These are phyloP conservation scores for Stichopus horrens DNA, from an alignment of 53 echinoderm and acorn worm species.

Conservation along the genomic window DNA sequence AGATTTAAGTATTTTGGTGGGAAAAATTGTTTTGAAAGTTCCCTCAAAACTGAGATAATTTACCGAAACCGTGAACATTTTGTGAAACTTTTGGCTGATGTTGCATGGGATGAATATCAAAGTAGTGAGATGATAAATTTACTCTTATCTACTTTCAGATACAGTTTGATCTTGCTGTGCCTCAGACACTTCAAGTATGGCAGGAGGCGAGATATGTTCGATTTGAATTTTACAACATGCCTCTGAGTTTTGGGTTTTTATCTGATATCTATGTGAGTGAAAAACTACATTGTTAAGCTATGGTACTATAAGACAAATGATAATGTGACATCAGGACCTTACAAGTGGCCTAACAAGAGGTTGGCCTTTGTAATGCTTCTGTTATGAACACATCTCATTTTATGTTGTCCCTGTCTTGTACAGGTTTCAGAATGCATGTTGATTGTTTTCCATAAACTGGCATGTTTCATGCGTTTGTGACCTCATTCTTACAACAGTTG, in stretches of 20 bases:
- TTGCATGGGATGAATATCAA: background rate
- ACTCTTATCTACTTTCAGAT: conserved; percentile 48
- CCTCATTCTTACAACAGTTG: too few species aligned
- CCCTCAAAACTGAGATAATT: background rate
- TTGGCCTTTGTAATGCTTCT: too few species aligned
- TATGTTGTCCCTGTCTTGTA: too few species aligned
- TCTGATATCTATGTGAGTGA: conserved; percentile 84
- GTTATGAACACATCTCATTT: too few species aligned
- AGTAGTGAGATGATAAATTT: background rate
- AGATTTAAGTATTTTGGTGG: background rate
- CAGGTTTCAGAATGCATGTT: too few species aligned
- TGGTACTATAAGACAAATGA: too few species aligned
- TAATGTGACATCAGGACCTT: too few species aligned
- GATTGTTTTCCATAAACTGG: too few species aligned
- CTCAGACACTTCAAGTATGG: conserved; percentile 59
- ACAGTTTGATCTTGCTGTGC: conserved; percentile 50
- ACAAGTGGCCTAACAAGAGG: too few species aligned
- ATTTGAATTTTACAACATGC: conserved; percentile 87
- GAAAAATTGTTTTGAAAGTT: background rate
- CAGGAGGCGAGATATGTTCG: conserved; percentile 64
- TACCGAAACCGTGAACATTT: background rate
- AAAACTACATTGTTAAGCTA: too few species aligned
- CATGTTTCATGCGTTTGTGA: too few species aligned
- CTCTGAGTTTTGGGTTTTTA: conserved; percentile 69
- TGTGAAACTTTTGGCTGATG: background rate